These are phyloP conservation scores for Chloropsis hardwickii DNA, from an alignment of 2,113 vertebrate genomes.

Conservation along the genomic window DNA sequence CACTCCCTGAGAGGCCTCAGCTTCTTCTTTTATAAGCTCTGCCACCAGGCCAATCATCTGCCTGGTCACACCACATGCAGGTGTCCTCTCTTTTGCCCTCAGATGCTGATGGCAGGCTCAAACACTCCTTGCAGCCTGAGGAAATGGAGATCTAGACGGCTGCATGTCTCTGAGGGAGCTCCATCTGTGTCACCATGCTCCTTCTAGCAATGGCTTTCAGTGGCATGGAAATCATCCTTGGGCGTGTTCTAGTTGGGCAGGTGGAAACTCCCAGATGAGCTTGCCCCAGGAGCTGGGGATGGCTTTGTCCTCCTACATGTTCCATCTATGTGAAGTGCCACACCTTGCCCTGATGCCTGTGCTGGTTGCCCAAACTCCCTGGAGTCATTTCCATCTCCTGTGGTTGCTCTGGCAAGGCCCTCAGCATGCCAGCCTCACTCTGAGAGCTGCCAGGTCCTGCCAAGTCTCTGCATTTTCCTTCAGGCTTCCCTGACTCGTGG, in stretches of 20 bases:
- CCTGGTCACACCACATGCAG: background rate
- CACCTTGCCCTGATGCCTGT: fast-evolving
- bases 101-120: background rate
- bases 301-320: background rate
- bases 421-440: fast-evolving
- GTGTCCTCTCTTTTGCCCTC: background rate
- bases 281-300: background rate
- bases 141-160: too few species aligned
- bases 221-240: background rate
- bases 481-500: background rate
- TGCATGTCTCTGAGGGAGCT: background rate
- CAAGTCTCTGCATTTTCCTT: background rate
- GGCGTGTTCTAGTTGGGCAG: background rate
- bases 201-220: fast-evolving
- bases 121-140: background rate
- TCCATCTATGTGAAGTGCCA: too few species aligned
- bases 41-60: background rate
- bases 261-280: background rate
- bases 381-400: fast-evolving
- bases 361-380: background rate
- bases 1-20: background rate
- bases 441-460: background rate
- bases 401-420: background rate
- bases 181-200: background rate
- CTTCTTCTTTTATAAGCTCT: background rate